phyloP scores from a whole-genome alignment of 2,797 vertebrate species.

The Antennarius maculatus region DNA sequence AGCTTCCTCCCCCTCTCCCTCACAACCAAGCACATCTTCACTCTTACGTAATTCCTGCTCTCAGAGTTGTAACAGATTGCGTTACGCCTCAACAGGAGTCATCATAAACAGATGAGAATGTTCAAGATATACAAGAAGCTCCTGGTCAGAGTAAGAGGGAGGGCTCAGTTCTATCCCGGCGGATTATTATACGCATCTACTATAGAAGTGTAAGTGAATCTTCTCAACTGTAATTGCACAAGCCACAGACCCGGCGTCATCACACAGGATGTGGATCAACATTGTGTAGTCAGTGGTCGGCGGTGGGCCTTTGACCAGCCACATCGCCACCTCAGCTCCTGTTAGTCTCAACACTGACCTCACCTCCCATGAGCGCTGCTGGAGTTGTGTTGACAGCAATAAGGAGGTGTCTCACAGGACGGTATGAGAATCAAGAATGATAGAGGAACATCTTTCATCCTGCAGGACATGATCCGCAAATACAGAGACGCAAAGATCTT shows the following conservation, averaged over 20 bases:
- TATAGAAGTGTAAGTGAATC: constrained; percentile 28
- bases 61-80: constrained; percentile 60
- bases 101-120: constrained; percentile 42
- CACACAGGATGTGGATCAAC: constrained; percentile 33
- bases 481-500: not conserved
- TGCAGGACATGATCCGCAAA: not conserved
- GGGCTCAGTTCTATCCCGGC: constrained; percentile 4
- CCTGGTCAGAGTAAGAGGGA: constrained; percentile 1
- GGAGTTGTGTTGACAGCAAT: constrained; percentile 50
- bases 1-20: constrained; percentile 41
- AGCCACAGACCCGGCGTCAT: constrained; percentile 44
- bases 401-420: constrained; percentile 34
- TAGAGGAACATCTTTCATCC: not conserved
- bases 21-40: constrained; percentile 52
- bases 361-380: constrained; percentile 81
- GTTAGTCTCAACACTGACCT: constrained; percentile 88
- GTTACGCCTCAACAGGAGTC: constrained; percentile 42
- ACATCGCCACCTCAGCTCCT: constrained; percentile 81
- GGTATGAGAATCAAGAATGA: constrained; percentile 27
- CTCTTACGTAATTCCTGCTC: constrained; percentile 70
- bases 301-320: constrained; percentile 24
- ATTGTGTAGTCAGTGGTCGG: constrained; percentile 47
- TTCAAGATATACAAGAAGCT: constrained; percentile 12
- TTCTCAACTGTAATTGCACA: constrained; percentile 39
- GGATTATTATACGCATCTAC: constrained; percentile 13